Evolutionary conservation across 2,113 vertebrate genomes (phyloP).

Genomic region (Crotophaga sulcirostris): DNA sequence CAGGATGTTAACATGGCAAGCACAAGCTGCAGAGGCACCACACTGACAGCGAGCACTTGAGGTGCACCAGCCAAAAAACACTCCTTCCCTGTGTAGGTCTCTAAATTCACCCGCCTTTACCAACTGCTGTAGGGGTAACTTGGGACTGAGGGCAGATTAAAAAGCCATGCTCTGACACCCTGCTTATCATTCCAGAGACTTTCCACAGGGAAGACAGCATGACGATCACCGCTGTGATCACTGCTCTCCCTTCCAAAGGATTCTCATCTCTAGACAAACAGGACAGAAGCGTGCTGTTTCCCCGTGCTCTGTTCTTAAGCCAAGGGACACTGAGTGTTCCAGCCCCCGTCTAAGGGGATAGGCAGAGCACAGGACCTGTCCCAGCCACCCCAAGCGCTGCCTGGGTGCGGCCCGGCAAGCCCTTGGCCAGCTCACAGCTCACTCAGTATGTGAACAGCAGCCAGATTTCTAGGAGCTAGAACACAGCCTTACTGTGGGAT

Average conservation of each 20-base stretch:
- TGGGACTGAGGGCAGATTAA: not conserved
- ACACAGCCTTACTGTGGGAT: conserved; percentile 43
- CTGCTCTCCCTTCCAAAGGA: not conserved
- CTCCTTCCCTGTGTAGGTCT: not conserved
- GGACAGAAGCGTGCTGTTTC: not conserved
- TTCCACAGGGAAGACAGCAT: not conserved
- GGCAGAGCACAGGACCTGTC: not conserved
- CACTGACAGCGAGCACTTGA: not conserved
- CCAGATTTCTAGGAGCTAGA: conserved; percentile 57
- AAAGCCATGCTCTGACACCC: not conserved
- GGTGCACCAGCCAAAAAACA: not conserved
- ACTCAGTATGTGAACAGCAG: conserved; percentile 45
- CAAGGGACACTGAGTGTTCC: not conserved
- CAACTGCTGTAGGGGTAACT: not conserved
- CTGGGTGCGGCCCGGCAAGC: conserved; percentile 26
- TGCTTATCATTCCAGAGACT: not conserved
- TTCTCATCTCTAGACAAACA: not conserved
- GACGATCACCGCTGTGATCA: not conserved
- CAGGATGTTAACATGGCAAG: conserved; percentile 26
- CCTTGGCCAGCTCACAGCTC: conserved; percentile 32
- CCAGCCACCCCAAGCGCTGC: not conserved
- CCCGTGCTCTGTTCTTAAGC: not conserved
- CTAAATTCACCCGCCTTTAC: not conserved
- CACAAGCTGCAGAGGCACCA: not conserved
- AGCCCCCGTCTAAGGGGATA: not conserved